Conservation (phyloP, 2,113 vertebrate species). For the Hipposideros armiger region DNA sequence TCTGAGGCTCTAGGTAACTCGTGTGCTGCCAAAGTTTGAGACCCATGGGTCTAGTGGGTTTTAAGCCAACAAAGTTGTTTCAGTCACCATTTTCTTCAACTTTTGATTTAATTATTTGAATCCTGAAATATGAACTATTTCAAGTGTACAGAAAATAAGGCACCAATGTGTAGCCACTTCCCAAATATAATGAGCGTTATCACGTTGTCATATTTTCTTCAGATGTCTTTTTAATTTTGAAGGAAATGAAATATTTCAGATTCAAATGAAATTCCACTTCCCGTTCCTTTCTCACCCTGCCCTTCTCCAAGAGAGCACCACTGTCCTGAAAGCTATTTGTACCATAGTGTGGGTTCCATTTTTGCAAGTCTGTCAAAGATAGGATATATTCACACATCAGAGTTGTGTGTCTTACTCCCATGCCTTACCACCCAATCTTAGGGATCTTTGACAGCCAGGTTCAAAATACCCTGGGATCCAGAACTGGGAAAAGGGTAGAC, state of each 20-base stretch:
- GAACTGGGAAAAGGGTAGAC: neutral
- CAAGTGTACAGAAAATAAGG: neutral
- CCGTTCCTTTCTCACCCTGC: neutral
- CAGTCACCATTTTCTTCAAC: neutral
- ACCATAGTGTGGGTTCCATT: neutral
- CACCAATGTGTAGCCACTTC: neutral
- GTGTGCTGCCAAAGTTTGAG: rapidly evolving
- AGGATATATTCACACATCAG: neutral
- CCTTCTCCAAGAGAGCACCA: neutral
- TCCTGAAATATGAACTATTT: constrained; percentile 3
- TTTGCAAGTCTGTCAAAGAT: neutral
- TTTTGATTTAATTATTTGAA: neutral
- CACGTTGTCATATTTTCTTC: constrained; percentile 18
- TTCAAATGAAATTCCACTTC: neutral
- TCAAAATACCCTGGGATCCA: neutral
- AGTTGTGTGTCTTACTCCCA: neutral
- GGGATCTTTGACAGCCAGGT: neutral
- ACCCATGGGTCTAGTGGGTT: neutral
- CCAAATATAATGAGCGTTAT: neutral
- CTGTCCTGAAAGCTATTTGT: neutral
- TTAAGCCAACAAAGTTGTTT: neutral
- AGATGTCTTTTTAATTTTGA: neutral
- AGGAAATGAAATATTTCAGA: neutral
- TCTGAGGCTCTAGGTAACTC: neutral
- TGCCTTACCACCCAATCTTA: neutral